Conservation (phyloP, 2,888 invertebrate species). For the Blastobasis adustella region DNA sequence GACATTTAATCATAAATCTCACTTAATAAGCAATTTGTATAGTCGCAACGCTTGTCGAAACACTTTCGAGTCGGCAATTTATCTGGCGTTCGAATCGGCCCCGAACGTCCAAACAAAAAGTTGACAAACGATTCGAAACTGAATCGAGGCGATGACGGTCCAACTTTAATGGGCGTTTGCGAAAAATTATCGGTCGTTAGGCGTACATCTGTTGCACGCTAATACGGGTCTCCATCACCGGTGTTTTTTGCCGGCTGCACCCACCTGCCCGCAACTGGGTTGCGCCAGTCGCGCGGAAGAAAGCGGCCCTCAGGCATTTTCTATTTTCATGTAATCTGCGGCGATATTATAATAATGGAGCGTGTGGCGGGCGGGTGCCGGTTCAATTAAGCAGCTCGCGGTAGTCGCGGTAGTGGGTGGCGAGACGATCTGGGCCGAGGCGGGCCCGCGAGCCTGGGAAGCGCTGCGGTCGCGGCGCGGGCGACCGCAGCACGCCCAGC, state of each 20-base stretch:
- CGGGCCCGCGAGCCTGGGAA: background rate
- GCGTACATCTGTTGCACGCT: conserved; percentile 7
- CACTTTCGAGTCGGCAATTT: too few species aligned
- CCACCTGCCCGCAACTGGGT: conserved; percentile 44
- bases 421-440: background rate
- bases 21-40: too few species aligned
- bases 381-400: conserved; percentile 50
- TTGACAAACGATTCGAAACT: background rate
- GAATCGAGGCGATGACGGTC: background rate
- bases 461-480: background rate
- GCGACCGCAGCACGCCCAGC: conserved; percentile 4
- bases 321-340: conserved; percentile 64
- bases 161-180: conserved; percentile 3
- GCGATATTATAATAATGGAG: conserved; percentile 60
- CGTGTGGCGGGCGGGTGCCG: conserved; percentile 38
- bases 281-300: conserved; percentile 38
- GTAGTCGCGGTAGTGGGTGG: conserved; percentile 17
- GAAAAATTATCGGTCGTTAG: conserved; percentile 14
- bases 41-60: too few species aligned
- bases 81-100: background rate
- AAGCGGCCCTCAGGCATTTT: conserved; percentile 65
- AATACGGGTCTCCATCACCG: conserved; percentile 18
- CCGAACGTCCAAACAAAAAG: background rate
- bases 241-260: conserved; percentile 37
- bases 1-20: too few species aligned